Conservation (phyloP, 37 sponge, comb jelly and placozoan species). For the Oopsacas minuta region DNA sequence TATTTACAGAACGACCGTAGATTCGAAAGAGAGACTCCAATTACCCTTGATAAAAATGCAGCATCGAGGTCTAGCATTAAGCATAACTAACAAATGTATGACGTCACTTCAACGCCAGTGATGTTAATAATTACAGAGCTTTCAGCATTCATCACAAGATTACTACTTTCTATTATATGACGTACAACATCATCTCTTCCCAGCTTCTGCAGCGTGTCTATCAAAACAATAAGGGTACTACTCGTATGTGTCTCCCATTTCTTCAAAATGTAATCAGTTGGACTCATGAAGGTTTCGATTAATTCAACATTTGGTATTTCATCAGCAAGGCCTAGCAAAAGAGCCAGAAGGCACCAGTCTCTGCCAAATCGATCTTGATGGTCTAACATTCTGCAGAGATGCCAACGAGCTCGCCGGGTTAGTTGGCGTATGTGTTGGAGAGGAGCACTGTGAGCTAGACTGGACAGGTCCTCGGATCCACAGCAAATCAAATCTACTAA, state of each 20-base stretch:
- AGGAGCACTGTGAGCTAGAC: constrained; percentile 53
- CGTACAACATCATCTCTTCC: constrained; percentile 54
- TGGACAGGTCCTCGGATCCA: constrained; percentile 47
- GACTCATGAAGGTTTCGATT: constrained; percentile 30
- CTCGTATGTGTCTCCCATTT: constrained; percentile 34
- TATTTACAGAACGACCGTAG: background rate
- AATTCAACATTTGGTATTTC: constrained; percentile 42
- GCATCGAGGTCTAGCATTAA: background rate
- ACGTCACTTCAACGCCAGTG: constrained; percentile 46
- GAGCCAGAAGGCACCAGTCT: constrained; percentile 72
- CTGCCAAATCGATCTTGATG: constrained; percentile 60
- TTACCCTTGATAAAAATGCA: too few relatives aligned
- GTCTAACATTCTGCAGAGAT: constrained; percentile 55
- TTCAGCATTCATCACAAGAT: constrained; percentile 36
- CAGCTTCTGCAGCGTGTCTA: constrained; percentile 56
- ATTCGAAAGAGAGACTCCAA: background rate
- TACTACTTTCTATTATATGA: constrained; percentile 38
- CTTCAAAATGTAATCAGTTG: constrained; percentile 51
- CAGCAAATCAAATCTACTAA: constrained; percentile 61
- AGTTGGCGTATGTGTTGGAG: constrained; percentile 26
- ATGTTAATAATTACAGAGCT: constrained; percentile 51
- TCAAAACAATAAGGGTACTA: constrained; percentile 33
- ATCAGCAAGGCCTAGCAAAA: constrained; percentile 51
- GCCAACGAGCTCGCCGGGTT: constrained; percentile 27
- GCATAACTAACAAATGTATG: constrained; percentile 36